Conservation (phyloP, 2,888 invertebrate species). For the Ischnura elegans region DNA sequence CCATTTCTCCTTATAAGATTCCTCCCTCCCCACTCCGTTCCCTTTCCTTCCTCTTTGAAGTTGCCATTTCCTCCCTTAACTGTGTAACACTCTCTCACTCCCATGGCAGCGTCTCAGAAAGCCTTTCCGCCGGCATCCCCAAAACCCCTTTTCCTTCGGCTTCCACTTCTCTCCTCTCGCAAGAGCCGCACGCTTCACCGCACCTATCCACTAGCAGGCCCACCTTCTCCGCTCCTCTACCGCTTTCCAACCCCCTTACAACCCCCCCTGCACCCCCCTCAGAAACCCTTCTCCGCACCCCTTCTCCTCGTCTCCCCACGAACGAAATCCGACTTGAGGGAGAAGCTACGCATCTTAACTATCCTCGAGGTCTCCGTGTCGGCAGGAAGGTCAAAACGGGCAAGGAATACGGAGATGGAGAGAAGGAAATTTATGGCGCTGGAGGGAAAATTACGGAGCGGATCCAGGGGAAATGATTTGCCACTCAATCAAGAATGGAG, state of each 20-base stretch:
- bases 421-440: background rate
- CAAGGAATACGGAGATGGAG: no score
- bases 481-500: background rate
- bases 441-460: background rate
- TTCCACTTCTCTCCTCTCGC: no score
- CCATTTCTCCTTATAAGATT: background rate
- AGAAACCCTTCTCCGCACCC: background rate
- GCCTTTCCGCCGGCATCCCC: background rate
- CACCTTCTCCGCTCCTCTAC: background rate
- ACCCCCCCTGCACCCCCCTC: background rate
- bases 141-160: background rate
- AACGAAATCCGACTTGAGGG: background rate
- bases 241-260: background rate
- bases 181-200: no score
- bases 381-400: background rate
- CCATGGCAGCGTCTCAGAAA: background rate
- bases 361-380: background rate
- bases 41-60: constrained; percentile 53
- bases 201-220: background rate
- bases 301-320: background rate
- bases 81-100: background rate
- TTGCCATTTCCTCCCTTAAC: constrained; percentile 43
- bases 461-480: background rate
- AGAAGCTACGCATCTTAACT: background rate
- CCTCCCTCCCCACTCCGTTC: background rate